Conservation (phyloP, 2,797 vertebrate genomes). For the Sebastes nivosus region DNA sequence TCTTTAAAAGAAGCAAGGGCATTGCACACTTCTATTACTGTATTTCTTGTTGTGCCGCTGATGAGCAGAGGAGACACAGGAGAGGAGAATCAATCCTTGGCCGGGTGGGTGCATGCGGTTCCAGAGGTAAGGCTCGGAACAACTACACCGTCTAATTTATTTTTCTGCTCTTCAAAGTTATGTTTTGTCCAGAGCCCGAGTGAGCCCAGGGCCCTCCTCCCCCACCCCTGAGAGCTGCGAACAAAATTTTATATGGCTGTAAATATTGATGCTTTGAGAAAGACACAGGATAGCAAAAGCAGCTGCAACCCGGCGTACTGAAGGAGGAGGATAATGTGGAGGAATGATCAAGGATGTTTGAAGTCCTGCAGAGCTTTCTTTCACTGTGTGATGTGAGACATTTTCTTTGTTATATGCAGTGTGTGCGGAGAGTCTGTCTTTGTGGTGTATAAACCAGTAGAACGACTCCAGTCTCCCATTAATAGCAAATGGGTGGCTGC, state of each 20-base stretch:
- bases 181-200: constrained; percentile 31
- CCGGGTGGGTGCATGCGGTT: constrained; percentile 1
- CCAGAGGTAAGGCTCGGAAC: constrained; percentile 5
- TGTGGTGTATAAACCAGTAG: not conserved
- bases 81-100: constrained; percentile 30
- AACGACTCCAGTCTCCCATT: constrained; percentile 12
- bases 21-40: not conserved
- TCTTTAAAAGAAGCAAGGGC: not conserved
- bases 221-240: constrained; percentile 37
- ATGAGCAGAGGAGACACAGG: constrained; percentile 11
- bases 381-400: not conserved
- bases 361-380: constrained; percentile 19
- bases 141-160: constrained; percentile 30
- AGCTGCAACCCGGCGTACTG: not conserved
- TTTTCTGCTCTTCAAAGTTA: constrained; percentile 42
- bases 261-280: constrained; percentile 52
- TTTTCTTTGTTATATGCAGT: constrained; percentile 6
- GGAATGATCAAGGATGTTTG: constrained; percentile 24
- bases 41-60: constrained; percentile 6
- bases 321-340: not conserved
- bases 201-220: constrained; percentile 6
- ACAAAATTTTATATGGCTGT: constrained; percentile 41
- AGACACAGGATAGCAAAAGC: constrained; percentile 12
- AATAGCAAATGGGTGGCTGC: constrained; percentile 11
- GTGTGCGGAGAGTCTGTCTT: not conserved